Conservation (phyloP, 2,888 invertebrate genomes). For the Meta bourneti region DNA sequence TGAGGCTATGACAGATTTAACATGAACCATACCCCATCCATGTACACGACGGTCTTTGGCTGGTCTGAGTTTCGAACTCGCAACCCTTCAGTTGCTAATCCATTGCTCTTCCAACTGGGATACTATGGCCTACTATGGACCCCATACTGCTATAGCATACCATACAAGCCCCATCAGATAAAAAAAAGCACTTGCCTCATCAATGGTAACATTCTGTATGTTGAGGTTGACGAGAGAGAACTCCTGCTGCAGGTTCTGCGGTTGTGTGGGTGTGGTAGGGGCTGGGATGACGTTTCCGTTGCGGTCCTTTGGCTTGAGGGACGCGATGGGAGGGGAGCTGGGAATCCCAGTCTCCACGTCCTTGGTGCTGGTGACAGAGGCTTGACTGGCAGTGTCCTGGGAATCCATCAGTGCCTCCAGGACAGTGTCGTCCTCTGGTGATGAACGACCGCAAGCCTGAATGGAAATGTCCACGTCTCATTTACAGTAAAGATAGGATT, state of each 20-base stretch:
- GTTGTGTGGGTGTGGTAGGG: slow-evolving; percentile 79
- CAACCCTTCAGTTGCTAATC: no score
- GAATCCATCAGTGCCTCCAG: slow-evolving; percentile 77
- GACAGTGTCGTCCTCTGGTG: slow-evolving; percentile 83
- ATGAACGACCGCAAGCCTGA: slow-evolving; percentile 87
- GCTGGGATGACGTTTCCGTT: slow-evolving; percentile 37
- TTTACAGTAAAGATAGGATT: no score
- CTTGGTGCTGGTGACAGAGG: slow-evolving; percentile 48
- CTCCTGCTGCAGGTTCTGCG: slow-evolving; percentile 87
- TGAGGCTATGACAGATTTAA: no score
- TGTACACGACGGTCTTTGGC: no score
- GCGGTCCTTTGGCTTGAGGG: slow-evolving; percentile 39
- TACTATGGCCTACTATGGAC: no score
- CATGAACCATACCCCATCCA: no score
- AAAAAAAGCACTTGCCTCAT: slow-evolving; percentile 80
- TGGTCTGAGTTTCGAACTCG: no score
- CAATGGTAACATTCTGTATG: slow-evolving; percentile 86
- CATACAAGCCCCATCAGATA: neutral
- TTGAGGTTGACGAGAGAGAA: slow-evolving; percentile 88
- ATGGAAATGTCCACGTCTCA: neutral
- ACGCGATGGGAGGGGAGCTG: slow-evolving; percentile 46
- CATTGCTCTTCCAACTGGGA: no score
- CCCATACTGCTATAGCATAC: no score
- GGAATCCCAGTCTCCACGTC: slow-evolving; percentile 63
- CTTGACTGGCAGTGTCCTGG: slow-evolving; percentile 59